Conservation (phyloP, 2,797 vertebrate species). For the Gallirallus australis region DNA sequence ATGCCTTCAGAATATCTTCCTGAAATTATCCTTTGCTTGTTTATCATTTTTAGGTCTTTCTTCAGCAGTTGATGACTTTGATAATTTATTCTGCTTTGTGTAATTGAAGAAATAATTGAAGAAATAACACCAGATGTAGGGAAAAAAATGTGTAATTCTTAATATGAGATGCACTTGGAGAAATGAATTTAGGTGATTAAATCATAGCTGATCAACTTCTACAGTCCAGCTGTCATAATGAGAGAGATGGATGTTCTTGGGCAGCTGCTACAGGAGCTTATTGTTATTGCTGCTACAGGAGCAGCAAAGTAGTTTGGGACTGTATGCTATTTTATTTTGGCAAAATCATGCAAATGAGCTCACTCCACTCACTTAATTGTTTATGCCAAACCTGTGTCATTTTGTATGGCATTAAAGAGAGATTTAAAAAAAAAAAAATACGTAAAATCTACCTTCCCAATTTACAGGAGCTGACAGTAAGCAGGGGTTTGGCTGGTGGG, state of each 20-base stretch:
- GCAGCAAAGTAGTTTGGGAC: neutral
- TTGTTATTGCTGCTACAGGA: no score
- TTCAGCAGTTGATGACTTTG: neutral
- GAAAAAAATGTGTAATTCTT: neutral
- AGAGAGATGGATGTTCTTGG: neutral
- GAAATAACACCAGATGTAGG: neutral
- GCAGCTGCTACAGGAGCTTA: no score
- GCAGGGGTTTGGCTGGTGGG: neutral
- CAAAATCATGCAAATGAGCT: neutral
- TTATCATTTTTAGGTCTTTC: neutral
- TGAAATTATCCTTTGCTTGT: neutral
- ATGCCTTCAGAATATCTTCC: slow-evolving; percentile 21
- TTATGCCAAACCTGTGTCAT: neutral
- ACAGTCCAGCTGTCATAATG: neutral
- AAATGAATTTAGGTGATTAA: neutral
- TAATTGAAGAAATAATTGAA: neutral
- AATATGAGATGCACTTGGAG: neutral
- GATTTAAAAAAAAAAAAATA: neutral
- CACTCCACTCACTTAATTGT: neutral
- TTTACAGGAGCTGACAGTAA: neutral
- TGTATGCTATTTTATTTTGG: neutral
- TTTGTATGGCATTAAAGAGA: neutral
- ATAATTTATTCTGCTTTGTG: neutral
- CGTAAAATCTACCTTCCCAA: neutral
- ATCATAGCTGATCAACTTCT: neutral